Conservation (phyloP, 2,797 vertebrate genomes). For the Muscicapa comitata region DNA sequence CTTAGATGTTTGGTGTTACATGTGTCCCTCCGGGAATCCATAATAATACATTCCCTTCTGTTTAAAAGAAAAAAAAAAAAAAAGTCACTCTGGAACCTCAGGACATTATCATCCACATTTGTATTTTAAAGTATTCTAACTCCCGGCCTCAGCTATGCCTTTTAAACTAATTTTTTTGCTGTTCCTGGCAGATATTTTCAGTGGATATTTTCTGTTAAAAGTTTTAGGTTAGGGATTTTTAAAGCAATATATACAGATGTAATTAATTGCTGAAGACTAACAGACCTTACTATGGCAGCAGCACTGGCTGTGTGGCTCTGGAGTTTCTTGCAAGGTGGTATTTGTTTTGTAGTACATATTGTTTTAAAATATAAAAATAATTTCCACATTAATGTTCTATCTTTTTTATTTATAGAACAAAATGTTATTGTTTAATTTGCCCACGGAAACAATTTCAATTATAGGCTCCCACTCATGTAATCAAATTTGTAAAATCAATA, state of each 20-base stretch:
- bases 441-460: background rate
- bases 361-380: background rate
- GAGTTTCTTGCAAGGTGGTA: background rate
- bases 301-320: background rate
- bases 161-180: background rate
- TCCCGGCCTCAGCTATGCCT: background rate
- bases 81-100: background rate
- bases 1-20: background rate
- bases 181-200: background rate
- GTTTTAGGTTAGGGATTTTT: background rate
- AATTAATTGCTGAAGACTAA: background rate
- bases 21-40: background rate
- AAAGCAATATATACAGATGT: background rate
- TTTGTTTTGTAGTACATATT: background rate
- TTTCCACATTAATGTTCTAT: background rate
- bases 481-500: conserved; percentile 20
- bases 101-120: background rate
- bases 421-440: background rate
- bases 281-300: background rate
- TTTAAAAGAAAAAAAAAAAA: background rate
- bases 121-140: background rate
- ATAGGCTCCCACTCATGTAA: background rate
- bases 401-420: background rate
- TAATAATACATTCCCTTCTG: background rate
- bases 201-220: background rate